A percentile compares a stretch with the other conserved stretches of the same genome.
These are phyloP conservation scores for Protophormia terraenovae DNA, from an alignment of 2,888 invertebrate genomes.

Conservation along the genomic window DNA sequence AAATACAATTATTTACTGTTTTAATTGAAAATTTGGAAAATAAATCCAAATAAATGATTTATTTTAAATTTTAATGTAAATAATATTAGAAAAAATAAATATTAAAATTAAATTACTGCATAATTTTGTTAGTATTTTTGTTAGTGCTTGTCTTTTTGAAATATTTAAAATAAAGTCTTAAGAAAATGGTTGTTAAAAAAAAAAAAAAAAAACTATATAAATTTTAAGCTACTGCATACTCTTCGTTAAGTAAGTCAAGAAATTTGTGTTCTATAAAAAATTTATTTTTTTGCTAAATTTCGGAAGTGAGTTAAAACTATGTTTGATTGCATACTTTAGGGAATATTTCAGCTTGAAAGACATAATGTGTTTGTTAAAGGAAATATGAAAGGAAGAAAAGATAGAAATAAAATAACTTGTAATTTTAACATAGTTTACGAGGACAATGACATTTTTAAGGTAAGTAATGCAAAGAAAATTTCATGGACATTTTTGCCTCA, in stretches of 20 bases:
- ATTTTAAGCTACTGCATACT: background rate
- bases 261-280: background rate
- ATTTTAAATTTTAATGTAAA: background rate
- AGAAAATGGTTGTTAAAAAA: background rate
- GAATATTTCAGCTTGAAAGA: background rate
- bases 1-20: background rate
- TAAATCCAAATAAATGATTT: background rate
- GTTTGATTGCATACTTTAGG: constrained; percentile 5
- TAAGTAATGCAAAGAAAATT: too few species aligned
- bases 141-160: background rate
- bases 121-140: background rate
- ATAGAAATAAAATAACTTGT: too few species aligned
- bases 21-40: background rate
- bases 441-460: too few species aligned
- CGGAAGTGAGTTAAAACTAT: background rate
- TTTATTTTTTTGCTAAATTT: background rate
- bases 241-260: background rate
- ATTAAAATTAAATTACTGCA: background rate
- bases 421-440: too few species aligned
- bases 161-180: background rate
- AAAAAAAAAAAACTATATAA: background rate
- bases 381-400: too few species aligned
- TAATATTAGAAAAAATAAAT: background rate
- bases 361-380: background rate
- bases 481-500: too few species aligned